phyloP scores from a whole-genome alignment of 2,113 vertebrate species.

The Clarias magur region DNA sequence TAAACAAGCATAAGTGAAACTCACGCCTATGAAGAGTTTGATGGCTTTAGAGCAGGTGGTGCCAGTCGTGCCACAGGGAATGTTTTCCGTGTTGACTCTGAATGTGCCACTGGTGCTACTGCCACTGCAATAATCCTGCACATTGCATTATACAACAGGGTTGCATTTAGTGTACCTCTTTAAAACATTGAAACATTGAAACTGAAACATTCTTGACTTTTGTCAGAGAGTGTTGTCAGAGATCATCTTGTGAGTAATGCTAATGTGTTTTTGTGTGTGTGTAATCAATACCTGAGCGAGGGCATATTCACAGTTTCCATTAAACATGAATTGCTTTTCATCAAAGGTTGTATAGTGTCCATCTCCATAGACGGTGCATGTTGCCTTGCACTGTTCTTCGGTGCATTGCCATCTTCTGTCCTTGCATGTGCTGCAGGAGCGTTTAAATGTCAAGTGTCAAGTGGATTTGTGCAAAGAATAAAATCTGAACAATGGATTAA shows the following conservation, averaged over 20 bases:
- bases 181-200: not conserved
- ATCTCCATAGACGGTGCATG: constrained; percentile 87
- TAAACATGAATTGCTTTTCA: constrained; percentile 87
- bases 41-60: constrained; percentile 91
- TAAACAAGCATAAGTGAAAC: not conserved
- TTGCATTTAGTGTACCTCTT: not conserved
- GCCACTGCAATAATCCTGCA: constrained; percentile 80
- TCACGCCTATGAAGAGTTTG: constrained; percentile 86
- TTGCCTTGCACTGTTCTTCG: constrained; percentile 75
- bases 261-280: not conserved
- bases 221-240: too few species aligned
- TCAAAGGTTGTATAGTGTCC: constrained; percentile 92
- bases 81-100: constrained; percentile 86
- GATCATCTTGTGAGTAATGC: not conserved
- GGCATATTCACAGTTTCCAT: constrained; percentile 88
- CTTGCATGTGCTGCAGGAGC: constrained; percentile 75
- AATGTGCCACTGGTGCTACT: constrained; percentile 72
- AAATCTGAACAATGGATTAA: not conserved
- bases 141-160: not conserved
- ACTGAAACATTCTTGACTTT: not conserved
- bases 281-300: constrained; percentile 80
- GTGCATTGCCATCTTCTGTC: constrained; percentile 83
- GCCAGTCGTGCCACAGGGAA: constrained; percentile 89
- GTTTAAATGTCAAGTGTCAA: not conserved
- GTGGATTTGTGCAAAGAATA: not conserved